phyloP scores from a whole-genome alignment of 2,888 invertebrate genomes.

The Epinotia nisella region DNA sequence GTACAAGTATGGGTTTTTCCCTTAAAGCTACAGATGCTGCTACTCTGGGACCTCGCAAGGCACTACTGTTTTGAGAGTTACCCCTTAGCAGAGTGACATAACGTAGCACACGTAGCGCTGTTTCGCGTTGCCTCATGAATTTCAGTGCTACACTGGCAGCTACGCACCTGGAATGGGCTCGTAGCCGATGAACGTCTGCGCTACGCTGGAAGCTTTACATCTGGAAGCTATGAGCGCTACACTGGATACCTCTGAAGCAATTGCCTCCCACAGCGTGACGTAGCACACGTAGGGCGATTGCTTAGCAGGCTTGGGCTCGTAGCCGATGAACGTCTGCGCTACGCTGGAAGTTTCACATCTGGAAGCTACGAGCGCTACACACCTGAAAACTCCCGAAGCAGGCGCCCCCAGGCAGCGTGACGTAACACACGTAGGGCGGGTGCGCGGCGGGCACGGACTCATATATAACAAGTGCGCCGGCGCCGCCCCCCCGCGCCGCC shows the following conservation, averaged over 20 bases:
- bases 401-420: constrained; percentile 97
- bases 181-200: too few species aligned
- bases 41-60: not conserved
- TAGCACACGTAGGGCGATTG: constrained; percentile 97
- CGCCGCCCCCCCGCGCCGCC: constrained; percentile 89
- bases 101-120: not conserved
- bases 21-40: too few species aligned
- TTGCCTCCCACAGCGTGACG: constrained; percentile 96
- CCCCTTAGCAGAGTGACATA: not conserved
- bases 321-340: constrained; percentile 86
- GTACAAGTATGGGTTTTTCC: too few species aligned
- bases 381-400: constrained; percentile 98
- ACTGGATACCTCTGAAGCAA: constrained; percentile 97
- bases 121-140: not conserved
- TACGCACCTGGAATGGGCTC: not conserved
- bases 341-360: not conserved
- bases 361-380: constrained; percentile 78
- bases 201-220: not conserved
- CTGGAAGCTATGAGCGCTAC: not conserved
- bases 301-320: constrained; percentile 96
- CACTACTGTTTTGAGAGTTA: too few species aligned
- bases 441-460: constrained; percentile 96
- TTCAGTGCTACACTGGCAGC: not conserved
- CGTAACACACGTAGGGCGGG: constrained; percentile 97
- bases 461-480: constrained; percentile 95